Evolutionary conservation across 2,797 vertebrate species (phyloP), one percentile per base, ranked within the genome.

Genomic region (Tauraco hartlaubi): DNA sequence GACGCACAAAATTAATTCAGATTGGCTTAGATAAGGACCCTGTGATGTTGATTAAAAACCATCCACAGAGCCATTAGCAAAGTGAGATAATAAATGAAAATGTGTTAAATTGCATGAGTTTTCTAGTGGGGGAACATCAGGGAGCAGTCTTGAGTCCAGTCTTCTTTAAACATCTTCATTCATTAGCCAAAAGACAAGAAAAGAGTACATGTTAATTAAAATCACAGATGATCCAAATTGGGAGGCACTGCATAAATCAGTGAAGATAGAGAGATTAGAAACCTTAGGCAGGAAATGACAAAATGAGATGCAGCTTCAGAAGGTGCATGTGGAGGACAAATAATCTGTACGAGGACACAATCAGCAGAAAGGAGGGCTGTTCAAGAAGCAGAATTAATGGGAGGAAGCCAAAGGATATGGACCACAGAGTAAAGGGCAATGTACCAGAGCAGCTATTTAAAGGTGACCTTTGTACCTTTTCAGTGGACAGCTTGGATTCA

Each of bases 41-140:
- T 82, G 83, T 92, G 93, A 92, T 92, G 73, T 61, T 94, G 91
- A 97, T 96, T 95, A 97, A 94, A 95, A 96, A 58, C 77, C 90
- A 92, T 96, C 71, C 71, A 79, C 48, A 85, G 48, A 56, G 41
- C 56, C 52, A 88, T 94, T 94, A 95, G 20, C 25, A 33, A 96
- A 94, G 71, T 69, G 63, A 92, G 69, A 92, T 94, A 96, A 94
- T 95, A 95, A 94, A 96, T 80, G 77, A 84, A 92, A 86, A 85
- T 72, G 10, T 15, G 1, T 79, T 76, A 76, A 85, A 84, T 85
- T 20, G 3, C n/a, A 18, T 88, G 71, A 87, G 86, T 89, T 96
- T 93, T 94, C 59, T 87, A 87, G 84, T 68, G 23, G 52, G 23
- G 56, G 41, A 96, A 92, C 75, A 85, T 96, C 84, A 94, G 56